phyloP scores from a whole-genome alignment of 2,797 vertebrate genomes.

The Ataeniobius toweri region DNA sequence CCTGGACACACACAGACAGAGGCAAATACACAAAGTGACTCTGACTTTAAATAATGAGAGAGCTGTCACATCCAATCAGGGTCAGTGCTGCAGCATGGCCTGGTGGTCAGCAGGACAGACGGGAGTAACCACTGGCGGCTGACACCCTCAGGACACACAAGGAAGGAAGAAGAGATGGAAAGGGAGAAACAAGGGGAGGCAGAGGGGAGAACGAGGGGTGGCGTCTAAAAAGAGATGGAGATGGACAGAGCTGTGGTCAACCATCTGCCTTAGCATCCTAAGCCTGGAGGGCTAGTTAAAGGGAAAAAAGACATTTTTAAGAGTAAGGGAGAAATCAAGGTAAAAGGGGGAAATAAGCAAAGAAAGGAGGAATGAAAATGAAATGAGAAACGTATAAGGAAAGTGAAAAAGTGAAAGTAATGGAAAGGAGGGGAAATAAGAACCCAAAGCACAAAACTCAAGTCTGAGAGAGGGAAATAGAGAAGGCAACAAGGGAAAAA shows the following conservation, averaged over 20 bases:
- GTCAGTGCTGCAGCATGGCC: conserved; percentile 58
- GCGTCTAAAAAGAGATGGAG: conserved; percentile 29
- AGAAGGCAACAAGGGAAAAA: neutral
- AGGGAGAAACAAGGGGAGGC: neutral
- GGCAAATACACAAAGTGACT: conserved; percentile 50
- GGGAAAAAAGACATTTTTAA: neutral
- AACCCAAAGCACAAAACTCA: neutral
- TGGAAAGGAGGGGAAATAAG: neutral
- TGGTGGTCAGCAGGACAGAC: conserved; percentile 76
- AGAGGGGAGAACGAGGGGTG: neutral
- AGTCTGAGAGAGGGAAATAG: neutral
- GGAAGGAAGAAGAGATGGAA: conserved; percentile 28
- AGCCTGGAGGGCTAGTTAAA: conserved; percentile 32
- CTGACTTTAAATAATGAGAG: conserved; percentile 82
- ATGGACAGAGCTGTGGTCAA: conserved; percentile 45
- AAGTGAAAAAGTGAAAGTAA: neutral
- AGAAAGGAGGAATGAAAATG: neutral
- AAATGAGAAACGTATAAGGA: neutral
- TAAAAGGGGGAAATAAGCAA: neutral
- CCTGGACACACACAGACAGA: conserved; percentile 26
- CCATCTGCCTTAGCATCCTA: conserved; percentile 31
- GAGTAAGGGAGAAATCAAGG: neutral
- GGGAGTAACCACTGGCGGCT: conserved; percentile 59
- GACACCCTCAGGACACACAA: conserved; percentile 61
- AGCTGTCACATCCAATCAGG: conserved; percentile 77